Evolutionary conservation across 2,113 vertebrate genomes (phyloP).

Genomic region (Podilymbus podiceps): DNA sequence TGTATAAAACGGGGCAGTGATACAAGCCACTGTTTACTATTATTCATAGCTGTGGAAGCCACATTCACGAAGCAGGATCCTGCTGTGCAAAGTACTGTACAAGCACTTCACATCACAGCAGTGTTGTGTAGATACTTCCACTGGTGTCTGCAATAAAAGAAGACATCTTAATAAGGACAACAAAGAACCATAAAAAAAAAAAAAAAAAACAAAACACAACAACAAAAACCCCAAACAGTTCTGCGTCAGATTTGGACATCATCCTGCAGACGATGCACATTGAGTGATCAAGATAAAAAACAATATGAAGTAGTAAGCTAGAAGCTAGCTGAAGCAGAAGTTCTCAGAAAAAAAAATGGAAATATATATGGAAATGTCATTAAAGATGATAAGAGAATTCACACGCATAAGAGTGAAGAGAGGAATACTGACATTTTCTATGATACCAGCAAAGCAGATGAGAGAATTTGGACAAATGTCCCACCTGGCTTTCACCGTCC

Average conservation of each 20-base stretch:
- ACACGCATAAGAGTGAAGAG: neutral
- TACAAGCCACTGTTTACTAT: neutral
- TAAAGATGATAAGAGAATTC: neutral
- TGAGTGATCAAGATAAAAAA: neutral
- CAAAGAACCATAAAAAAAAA: neutral
- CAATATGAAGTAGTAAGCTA: neutral
- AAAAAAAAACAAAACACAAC: neutral
- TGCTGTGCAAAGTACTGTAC: neutral
- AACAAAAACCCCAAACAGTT: neutral
- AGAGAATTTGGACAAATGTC: neutral
- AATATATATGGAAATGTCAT: neutral
- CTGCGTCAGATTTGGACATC: neutral
- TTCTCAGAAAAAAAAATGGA: neutral
- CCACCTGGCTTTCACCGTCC: neutral
- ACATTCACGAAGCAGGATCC: neutral
- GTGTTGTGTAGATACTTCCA: neutral
- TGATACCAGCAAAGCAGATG: neutral
- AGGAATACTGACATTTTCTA: neutral
- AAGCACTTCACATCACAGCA: slow-evolving; percentile 22
- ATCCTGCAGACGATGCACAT: neutral
- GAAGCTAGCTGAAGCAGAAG: neutral
- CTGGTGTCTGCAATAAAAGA: neutral
- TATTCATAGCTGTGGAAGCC: slow-evolving; percentile 10
- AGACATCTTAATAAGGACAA: neutral
- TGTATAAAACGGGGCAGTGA: neutral